These are phyloP conservation scores for Gila orcuttii DNA, from an alignment of 2,113 vertebrate genomes.

Conservation along the genomic window DNA sequence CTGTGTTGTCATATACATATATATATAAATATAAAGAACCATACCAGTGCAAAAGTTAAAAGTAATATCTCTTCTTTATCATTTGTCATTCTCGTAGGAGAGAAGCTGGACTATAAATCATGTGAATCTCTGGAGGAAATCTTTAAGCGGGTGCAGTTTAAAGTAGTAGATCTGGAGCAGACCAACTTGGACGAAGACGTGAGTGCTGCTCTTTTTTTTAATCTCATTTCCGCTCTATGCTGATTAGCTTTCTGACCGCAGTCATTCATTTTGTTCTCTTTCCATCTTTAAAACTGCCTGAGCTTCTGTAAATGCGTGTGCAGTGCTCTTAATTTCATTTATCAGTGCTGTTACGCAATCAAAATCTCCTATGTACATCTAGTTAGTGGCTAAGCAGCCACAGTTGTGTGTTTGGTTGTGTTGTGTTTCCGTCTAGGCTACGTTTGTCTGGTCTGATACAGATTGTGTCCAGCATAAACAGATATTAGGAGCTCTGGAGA, in stretches of 20 bases:
- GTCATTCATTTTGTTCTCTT: not conserved
- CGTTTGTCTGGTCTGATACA: not conserved
- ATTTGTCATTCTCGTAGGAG: conserved; percentile 73
- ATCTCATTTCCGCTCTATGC: not conserved
- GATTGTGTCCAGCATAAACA: not conserved
- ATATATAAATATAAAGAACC: not conserved
- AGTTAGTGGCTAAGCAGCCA: not conserved
- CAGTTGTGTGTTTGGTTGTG: too few relatives aligned
- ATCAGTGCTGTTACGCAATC: not conserved
- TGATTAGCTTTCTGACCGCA: not conserved
- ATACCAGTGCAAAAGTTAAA: not conserved
- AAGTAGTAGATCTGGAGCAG: conserved; percentile 89
- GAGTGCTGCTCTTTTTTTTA: conserved; percentile 63
- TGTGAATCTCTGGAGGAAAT: conserved; percentile 94
- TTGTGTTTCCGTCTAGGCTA: not conserved
- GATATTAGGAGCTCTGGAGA: not conserved
- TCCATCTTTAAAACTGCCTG: not conserved
- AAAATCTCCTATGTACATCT: too few relatives aligned
- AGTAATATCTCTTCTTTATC: not conserved
- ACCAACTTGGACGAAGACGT: conserved; percentile 95
- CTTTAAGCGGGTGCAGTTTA: conserved; percentile 94
- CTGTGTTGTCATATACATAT: not conserved
- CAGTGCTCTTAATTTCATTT: not conserved
- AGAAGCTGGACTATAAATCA: conserved; percentile 90
- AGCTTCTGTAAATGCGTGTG: not conserved